phyloP scores from a whole-genome alignment of 37 sponge, comb jelly and placozoan genomes.

The Lycopodina hypogea region DNA sequence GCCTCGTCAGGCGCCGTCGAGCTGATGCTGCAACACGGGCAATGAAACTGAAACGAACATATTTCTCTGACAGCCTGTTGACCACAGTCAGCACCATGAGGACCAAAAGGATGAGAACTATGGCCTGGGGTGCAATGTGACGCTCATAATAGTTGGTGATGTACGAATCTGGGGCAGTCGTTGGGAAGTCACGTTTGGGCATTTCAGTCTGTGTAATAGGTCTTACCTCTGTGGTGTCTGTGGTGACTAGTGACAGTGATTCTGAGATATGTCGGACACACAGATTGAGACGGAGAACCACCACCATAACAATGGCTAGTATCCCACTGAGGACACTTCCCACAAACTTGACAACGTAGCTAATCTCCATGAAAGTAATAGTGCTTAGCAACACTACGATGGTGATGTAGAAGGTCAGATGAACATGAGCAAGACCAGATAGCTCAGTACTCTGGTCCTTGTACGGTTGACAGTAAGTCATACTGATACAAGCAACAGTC shows the following conservation, averaged over 20 bases:
- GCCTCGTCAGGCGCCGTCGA: conserved; percentile 27
- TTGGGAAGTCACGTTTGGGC: not conserved
- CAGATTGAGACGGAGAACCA: conserved; percentile 15
- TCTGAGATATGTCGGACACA: conserved; percentile 7
- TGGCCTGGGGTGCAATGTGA: conserved; percentile 52
- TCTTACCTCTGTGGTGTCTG: not conserved
- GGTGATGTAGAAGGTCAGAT: conserved; percentile 63
- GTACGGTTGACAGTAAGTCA: conserved; percentile 24
- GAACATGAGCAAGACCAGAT: conserved; percentile 34
- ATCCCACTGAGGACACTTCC: conserved; percentile 28
- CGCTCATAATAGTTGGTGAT: conserved; percentile 44
- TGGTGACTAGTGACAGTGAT: not conserved
- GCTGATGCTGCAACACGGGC: conserved; percentile 63
- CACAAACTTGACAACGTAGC: conserved; percentile 62
- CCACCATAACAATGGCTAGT: conserved; percentile 23
- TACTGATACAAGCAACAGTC: conserved; percentile 47
- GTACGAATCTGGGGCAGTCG: conserved; percentile 8
- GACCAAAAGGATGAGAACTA: conserved; percentile 55
- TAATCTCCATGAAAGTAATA: conserved; percentile 71
- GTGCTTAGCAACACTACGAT: conserved; percentile 51
- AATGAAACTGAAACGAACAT: conserved; percentile 67
- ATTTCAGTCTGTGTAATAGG: not conserved
- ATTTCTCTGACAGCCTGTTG: conserved; percentile 76
- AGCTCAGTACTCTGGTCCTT: not conserved
- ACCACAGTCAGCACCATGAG: conserved; percentile 54